phyloP scores from a whole-genome alignment of 2,797 vertebrate species.

The Fistularia tabacaria region DNA sequence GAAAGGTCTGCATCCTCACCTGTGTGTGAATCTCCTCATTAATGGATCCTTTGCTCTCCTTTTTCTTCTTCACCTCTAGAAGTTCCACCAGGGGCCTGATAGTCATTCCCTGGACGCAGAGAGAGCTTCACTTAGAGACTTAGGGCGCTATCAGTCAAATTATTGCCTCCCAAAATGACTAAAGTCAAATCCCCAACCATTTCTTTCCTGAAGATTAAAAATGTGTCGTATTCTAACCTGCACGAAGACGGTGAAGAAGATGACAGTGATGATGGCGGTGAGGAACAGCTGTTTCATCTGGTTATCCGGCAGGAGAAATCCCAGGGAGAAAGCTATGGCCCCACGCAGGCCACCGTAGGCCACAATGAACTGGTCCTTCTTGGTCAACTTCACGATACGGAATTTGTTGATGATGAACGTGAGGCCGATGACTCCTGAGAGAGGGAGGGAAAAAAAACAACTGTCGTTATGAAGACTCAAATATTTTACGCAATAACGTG shows the following conservation, averaged over 20 bases:
- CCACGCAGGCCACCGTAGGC: conserved; percentile 95
- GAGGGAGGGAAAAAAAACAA: not conserved
- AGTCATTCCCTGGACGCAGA: conserved; percentile 87
- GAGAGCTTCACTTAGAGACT: not conserved
- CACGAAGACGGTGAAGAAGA: conserved; percentile 98
- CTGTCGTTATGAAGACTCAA: too few relatives aligned
- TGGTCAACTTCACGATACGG: conserved; percentile 92
- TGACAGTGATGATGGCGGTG: conserved; percentile 96
- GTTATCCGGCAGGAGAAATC: conserved; percentile 79
- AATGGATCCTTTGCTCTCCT: conserved; percentile 86
- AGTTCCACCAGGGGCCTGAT: conserved; percentile 93
- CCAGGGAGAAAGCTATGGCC: conserved; percentile 93
- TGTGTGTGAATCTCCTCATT: conserved; percentile 95
- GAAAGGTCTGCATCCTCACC: conserved; percentile 37
- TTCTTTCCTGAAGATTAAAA: not conserved
- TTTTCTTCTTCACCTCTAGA: conserved; percentile 92
- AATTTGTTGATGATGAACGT: conserved; percentile 96
- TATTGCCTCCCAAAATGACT: conserved; percentile 44
- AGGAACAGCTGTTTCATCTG: conserved; percentile 82
- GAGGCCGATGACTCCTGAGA: conserved; percentile 87
- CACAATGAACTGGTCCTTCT: conserved; percentile 96
- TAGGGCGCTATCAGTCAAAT: not conserved
- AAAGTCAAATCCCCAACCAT: conserved; percentile 20
- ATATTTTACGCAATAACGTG: too few relatives aligned
- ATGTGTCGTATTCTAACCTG: conserved; percentile 75